Evolutionary conservation across 2,797 vertebrate genomes (phyloP), one percentile per base, ranked within the genome.

Genomic region (Fistularia tabacaria): DNA sequence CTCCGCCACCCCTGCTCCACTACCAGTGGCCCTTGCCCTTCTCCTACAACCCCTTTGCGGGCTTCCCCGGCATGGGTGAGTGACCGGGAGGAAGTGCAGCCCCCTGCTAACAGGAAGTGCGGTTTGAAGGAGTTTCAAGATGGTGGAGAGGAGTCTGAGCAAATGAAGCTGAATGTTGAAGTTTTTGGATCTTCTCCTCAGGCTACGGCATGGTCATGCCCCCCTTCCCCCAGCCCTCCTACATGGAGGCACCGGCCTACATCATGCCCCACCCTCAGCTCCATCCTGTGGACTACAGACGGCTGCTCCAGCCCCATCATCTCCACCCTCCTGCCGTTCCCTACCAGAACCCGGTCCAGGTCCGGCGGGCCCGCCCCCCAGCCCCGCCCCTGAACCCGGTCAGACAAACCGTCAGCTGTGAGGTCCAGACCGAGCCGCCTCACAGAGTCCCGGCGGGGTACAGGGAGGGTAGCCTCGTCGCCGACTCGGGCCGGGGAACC

Each of bases 21-120:
- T 87, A 83, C 69, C 85, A 82, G 70, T 87, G 85, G 85, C 79
- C 84, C 40, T 53, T 82, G 75, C 76, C 84, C 51, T 76, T 86
- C 41, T 50, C 74, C 4, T 84, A 73, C 60, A 78, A 82, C 45
- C 76, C 82, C 6, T 85, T 77, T 48, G 0, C 57, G 10, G 71
- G 79, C 47, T 83, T 84, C 43, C 75, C 81, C 42, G 73, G 73
- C 57, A 77, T 86, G 82, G 72, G 82, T 85, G 42, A 76, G 83
- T 73, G 9, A 3, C 25, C 13, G 9, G 6, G 36, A 15, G 3
- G 1, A 7, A 10, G 1, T 39, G 9, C 1, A 1, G 12, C 6
- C 37, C 42, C 2, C 0, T 8, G 14, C 0, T 1, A 6, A 14
- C 38, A n/a, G 12, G 36, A 37, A 38, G 12, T 38, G 13, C 1